Percentiles rank a stretch among this genome's conserved stretches.
Conservation (phyloP, 2,888 invertebrate species). For the Clitarchus hookeri region DNA sequence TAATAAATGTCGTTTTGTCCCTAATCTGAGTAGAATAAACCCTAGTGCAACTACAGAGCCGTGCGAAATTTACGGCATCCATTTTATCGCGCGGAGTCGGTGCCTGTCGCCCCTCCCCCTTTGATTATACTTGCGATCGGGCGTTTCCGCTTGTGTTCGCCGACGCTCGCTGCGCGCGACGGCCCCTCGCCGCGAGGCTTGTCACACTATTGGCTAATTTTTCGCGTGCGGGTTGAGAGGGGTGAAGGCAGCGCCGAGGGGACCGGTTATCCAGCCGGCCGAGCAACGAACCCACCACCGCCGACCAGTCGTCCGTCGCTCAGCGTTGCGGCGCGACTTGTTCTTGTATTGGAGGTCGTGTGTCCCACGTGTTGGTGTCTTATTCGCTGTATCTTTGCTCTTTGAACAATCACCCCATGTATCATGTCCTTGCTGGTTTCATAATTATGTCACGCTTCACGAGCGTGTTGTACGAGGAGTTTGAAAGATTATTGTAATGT, state of each 20-base stretch:
- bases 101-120: background rate
- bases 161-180: constrained; percentile 10
- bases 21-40: no score
- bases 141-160: background rate
- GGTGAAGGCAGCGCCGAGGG: background rate
- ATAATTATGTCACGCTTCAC: no score
- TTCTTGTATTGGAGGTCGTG: no score
- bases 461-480: no score
- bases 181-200: constrained; percentile 22
- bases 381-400: no score
- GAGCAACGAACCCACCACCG: background rate
- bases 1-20: no score
- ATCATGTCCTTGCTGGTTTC: no score
- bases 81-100: background rate
- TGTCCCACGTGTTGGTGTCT: no score
- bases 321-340: background rate
- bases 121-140: background rate
- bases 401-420: no score
- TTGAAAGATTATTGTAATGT: no score
- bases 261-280: background rate
- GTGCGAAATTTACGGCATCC: background rate
- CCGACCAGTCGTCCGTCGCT: background rate
- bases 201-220: constrained; percentile 26
- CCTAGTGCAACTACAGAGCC: background rate
- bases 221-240: background rate